These are phyloP conservation scores for Petrosia ficiformis DNA, from an alignment of 37 sponge, comb jelly and placozoan species.

Conservation along the genomic window DNA sequence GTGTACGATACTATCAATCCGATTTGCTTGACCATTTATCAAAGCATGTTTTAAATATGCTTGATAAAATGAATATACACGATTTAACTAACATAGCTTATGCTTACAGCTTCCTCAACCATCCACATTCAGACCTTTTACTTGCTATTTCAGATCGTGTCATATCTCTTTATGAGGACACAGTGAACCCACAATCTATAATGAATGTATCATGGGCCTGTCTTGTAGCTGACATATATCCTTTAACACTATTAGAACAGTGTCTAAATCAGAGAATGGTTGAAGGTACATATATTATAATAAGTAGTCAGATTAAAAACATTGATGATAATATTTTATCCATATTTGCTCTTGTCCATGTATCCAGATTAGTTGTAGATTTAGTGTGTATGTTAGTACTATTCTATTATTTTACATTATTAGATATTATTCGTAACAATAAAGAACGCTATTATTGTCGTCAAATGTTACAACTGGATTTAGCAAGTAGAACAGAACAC, in stretches of 20 bases:
- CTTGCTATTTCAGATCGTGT: neutral
- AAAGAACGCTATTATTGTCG: neutral
- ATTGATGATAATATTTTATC: neutral
- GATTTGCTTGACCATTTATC: slow-evolving; percentile 24
- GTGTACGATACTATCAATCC: slow-evolving; percentile 9
- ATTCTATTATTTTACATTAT: neutral
- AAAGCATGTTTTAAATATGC: neutral
- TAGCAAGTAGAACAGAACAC: slow-evolving; percentile 13
- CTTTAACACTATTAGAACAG: slow-evolving; percentile 12
- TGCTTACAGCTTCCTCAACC: slow-evolving; percentile 33
- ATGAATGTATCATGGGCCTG: slow-evolving; percentile 35
- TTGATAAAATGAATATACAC: slow-evolving; percentile 21
- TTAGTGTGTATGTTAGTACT: neutral
- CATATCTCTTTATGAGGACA: slow-evolving; percentile 3
- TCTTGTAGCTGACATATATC: slow-evolving; percentile 24
- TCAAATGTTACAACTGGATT: slow-evolving; percentile 23
- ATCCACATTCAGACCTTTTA: slow-evolving; percentile 10
- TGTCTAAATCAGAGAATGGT: neutral
- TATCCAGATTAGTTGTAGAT: neutral
- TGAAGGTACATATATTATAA: neutral
- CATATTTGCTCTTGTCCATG: neutral
- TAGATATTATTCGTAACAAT: neutral
- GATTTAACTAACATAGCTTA: slow-evolving; percentile 29
- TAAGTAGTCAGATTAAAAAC: neutral
- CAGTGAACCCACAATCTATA: neutral